These are phyloP conservation scores for Athene cunicularia DNA, from an alignment of 2,113 vertebrate genomes.

Conservation along the genomic window DNA sequence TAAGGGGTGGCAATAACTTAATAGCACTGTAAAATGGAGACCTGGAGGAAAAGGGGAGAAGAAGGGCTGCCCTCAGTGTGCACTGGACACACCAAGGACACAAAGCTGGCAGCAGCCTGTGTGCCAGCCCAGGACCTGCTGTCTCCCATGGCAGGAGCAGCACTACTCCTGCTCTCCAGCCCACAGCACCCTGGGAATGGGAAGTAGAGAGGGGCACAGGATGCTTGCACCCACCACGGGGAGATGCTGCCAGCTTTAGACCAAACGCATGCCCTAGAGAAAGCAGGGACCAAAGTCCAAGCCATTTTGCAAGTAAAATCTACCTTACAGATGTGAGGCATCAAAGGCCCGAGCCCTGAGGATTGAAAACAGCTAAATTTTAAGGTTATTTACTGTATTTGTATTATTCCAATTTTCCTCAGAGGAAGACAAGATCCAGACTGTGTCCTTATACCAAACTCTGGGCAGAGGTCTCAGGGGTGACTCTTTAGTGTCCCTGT, in stretches of 20 bases:
- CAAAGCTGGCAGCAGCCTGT: not conserved
- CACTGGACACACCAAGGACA: not conserved
- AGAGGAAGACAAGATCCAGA: not conserved
- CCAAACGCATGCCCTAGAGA: not conserved
- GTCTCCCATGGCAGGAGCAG: not conserved
- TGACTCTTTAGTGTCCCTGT: not conserved
- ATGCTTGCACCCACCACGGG: not conserved
- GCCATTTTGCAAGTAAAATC: not conserved
- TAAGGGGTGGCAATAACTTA: conserved; percentile 69
- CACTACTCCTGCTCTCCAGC: not conserved
- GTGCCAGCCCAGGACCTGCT: not conserved
- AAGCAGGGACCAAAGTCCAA: not conserved
- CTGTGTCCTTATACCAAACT: not conserved
- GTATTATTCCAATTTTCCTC: not conserved
- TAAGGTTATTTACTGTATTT: not conserved
- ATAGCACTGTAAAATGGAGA: conserved; percentile 38
- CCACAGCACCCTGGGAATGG: not conserved
- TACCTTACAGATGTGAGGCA: not conserved
- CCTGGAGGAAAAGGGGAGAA: conserved; percentile 8
- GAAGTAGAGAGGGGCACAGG: not conserved
- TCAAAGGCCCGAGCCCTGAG: not conserved
- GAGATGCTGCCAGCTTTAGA: not conserved
- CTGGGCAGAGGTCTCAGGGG: not conserved
- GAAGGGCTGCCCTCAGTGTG: not conserved
- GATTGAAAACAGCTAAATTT: not conserved